phyloP scores from a whole-genome alignment of 2,113 vertebrate species.

The Tiliqua scincoides region DNA sequence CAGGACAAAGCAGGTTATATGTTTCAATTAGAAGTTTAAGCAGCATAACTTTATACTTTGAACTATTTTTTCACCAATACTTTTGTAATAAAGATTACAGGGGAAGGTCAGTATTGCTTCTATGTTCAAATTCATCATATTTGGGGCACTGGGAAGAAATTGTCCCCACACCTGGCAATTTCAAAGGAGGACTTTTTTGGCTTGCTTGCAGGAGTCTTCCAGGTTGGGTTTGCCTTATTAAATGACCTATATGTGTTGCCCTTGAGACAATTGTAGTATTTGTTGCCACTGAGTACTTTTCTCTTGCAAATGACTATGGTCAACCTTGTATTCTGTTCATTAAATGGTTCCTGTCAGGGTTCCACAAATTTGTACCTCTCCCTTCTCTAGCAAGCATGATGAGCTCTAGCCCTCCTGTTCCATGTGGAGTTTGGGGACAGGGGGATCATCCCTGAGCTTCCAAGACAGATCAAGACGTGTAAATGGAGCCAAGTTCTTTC shows the following conservation, averaged over 20 bases:
- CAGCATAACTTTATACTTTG: background rate
- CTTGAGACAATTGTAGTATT: background rate
- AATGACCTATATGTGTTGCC: background rate
- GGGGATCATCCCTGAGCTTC: background rate
- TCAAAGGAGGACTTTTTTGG: background rate
- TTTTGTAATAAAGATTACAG: too few species aligned
- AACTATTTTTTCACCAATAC: background rate
- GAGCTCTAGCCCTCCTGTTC: background rate
- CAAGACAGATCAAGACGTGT: background rate
- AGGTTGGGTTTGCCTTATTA: background rate
- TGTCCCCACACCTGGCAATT: background rate
- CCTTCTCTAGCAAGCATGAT: background rate
- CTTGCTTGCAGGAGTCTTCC: background rate
- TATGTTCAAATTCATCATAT: too few species aligned
- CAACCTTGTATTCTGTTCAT: background rate
- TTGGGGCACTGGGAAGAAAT: background rate
- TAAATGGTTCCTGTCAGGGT: background rate
- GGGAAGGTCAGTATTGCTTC: too few species aligned
- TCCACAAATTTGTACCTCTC: background rate
- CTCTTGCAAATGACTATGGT: background rate
- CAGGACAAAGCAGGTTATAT: too few species aligned
- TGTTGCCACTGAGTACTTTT: background rate
- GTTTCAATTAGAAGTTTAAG: background rate
- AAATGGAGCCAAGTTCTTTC: too few species aligned
- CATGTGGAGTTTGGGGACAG: background rate